Base-by-base conservation (phyloP, 2,797 vertebrate species). In the Tympanoctomys barrerae region DNA sequence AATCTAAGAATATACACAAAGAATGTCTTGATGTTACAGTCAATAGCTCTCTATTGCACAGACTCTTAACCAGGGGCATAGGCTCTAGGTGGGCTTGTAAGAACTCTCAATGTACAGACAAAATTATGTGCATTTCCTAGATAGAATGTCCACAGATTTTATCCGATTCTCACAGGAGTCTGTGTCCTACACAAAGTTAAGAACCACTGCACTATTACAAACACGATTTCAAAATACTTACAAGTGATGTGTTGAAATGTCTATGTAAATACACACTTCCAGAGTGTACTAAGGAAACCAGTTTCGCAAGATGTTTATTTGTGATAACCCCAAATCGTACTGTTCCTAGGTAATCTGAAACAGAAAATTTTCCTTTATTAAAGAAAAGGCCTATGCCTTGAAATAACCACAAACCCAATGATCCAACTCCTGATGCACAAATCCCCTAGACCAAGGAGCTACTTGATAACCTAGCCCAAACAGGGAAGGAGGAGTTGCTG, bases 241-340 rank as follows among this genome's bases (percentile, higher is more conserved):
- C 99, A 98, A 99, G 98, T 83, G 99, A 99, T 39, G 98, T 98
- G 98, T 99, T 99, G 96, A 99, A 98, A 87, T 98, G 99, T 93
- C 99, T 99, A 98, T 99, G 99, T 97, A 99, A 98, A 98, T 99
- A 99, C 97, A 99, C 98, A 0, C 98, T 99, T 98, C 99, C 99
- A 36, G 99, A 98, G 54, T 98, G 98, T 85, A 94, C 97, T 87
- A 99, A 95, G 0, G 99, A 99, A 94, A 99, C 98, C 94, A 99
- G 98, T 96, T 99, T 98, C 11, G 99, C 99, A 96, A 99, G 99
- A 22, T 94, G 98, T 95, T 96, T 99, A 97, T 98, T 99, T 4
- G 99, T 99, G 97, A 99, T 99, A 96, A 99, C 99, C 39, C 99
- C 99, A 73, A 99, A 99, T 94, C 98, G 99, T 39, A 99, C 94